Evolutionary conservation across 2,797 vertebrate species (phyloP).

Genomic region (Gila robusta): DNA sequence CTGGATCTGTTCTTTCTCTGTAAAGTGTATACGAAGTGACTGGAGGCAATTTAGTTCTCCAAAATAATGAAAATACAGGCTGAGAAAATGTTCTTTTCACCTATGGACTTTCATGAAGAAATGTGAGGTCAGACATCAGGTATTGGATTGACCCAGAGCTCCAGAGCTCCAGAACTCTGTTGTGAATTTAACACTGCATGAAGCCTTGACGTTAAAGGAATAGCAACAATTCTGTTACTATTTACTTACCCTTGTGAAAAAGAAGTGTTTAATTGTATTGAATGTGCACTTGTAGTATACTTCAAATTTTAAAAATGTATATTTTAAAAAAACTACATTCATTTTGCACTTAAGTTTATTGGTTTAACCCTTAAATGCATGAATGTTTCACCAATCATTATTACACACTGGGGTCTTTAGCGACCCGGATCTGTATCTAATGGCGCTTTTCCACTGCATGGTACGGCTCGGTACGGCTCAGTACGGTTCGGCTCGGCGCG

Average conservation of each 20-base stretch:
- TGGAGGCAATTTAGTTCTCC: constrained; percentile 50
- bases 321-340: no score
- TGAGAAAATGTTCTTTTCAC: background rate
- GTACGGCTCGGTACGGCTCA: no score
- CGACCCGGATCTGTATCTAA: no score
- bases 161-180: background rate
- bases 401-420: no score
- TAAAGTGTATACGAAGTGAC: constrained; percentile 43
- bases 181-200: constrained; percentile 10
- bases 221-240: background rate
- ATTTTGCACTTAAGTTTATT: no score
- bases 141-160: background rate
- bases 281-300: no score
- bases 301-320: no score
- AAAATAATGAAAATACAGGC: constrained; percentile 14
- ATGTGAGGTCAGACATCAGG: background rate
- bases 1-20: constrained; percentile 20
- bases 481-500: no score
- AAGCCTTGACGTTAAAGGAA: background rate
- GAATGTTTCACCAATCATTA: no score
- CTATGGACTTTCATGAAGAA: background rate
- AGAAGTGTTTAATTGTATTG: no score
- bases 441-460: no score
- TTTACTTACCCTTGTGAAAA: background rate
- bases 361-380: no score